Conservation (phyloP, 2,888 invertebrate genomes). For the Microctonus aethiopoides region DNA sequence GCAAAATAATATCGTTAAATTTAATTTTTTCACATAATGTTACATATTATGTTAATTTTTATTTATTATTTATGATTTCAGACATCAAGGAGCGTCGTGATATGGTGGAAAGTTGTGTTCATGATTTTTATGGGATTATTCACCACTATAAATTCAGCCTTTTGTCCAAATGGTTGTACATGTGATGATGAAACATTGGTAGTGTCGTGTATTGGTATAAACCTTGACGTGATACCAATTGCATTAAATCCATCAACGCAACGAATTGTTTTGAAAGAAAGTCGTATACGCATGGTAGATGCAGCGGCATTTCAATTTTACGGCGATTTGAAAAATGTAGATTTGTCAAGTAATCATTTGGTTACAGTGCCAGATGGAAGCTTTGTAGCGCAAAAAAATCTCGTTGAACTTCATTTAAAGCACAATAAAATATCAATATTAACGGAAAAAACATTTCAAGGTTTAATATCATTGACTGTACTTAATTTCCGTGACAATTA, state of each 20-base stretch:
- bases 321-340: constrained; percentile 85
- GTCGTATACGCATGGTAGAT: constrained; percentile 88
- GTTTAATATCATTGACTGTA: constrained; percentile 81
- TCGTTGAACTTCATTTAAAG: constrained; percentile 85
- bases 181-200: constrained; percentile 91
- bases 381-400: constrained; percentile 83
- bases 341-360: constrained; percentile 86
- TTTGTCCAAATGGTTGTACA: constrained; percentile 88
- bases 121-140: constrained; percentile 45
- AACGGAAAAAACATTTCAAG: constrained; percentile 83
- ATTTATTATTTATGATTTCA: constrained; percentile 34
- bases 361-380: constrained; percentile 83
- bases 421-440: constrained; percentile 87
- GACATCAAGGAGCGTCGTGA: constrained; percentile 30
- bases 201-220: constrained; percentile 87
- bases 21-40: too few species aligned
- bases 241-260: constrained; percentile 91
- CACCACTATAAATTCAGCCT: constrained; percentile 67
- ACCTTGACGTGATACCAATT: constrained; percentile 89
- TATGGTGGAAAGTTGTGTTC: constrained; percentile 36
- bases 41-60: too few species aligned
- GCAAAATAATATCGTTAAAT: too few species aligned
- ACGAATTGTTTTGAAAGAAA: constrained; percentile 84
- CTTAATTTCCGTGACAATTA: constrained; percentile 85
- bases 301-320: constrained; percentile 88